Evolutionary conservation across 2,888 invertebrate genomes (phyloP).

Genomic region (Achlya flavicornis): DNA sequence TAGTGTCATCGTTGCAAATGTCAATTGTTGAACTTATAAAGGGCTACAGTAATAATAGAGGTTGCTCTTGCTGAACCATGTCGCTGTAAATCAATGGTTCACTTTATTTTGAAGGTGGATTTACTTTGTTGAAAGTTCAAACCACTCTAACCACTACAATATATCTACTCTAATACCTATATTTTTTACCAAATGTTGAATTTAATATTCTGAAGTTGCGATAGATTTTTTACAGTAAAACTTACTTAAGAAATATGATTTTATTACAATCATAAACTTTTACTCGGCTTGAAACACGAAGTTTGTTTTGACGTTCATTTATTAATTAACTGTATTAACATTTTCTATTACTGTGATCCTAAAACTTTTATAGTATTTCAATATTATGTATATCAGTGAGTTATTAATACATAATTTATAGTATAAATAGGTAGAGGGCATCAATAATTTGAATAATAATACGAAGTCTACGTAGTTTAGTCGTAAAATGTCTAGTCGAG

Average conservation of each 20-base stretch:
- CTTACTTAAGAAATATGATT: background rate
- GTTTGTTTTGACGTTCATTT: background rate
- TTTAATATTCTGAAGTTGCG: too few relatives aligned
- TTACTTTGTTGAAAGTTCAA: slow-evolving; percentile 63
- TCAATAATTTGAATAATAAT: too few relatives aligned
- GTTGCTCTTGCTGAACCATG: slow-evolving; percentile 63
- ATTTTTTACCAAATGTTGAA: slow-evolving; percentile 1
- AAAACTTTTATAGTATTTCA: too few relatives aligned
- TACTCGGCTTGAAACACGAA: background rate
- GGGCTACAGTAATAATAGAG: slow-evolving; percentile 63
- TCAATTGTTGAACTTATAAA: slow-evolving; percentile 77
- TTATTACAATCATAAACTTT: background rate
- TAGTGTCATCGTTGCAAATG: slow-evolving; percentile 70
- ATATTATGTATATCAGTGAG: too few relatives aligned
- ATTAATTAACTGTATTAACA: background rate
- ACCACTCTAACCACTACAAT: slow-evolving; percentile 20
- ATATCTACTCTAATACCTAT: slow-evolving; percentile 21
- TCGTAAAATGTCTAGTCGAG: slow-evolving; percentile 2
- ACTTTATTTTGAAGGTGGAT: slow-evolving; percentile 63
- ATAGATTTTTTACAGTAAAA: too few relatives aligned
- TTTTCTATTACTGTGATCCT: background rate
- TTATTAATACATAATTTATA: too few relatives aligned
- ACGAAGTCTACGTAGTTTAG: background rate
- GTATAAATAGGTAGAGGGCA: too few relatives aligned
- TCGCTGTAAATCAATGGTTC: slow-evolving; percentile 68